These are phyloP conservation scores for Rosalia funebris DNA, from an alignment of 2,888 invertebrate genomes.

Conservation along the genomic window DNA sequence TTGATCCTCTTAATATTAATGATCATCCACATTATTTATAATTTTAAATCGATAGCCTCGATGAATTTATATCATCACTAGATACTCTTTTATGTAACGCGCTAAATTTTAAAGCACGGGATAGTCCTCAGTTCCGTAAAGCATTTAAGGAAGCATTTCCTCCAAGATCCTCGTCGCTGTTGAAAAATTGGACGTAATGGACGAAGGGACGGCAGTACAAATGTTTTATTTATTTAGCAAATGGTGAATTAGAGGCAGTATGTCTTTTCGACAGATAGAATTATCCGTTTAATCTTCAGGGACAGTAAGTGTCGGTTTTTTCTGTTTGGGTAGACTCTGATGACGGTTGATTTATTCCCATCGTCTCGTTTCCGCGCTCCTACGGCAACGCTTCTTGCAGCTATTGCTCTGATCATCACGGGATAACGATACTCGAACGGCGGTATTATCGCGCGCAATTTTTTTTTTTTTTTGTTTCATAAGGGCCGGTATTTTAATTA, in stretches of 20 bases:
- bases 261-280: conserved; percentile 25
- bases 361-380: conserved; percentile 10
- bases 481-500: conserved; percentile 9
- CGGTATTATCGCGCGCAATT: not conserved
- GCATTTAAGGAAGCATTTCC: too few relatives aligned
- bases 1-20: too few relatives aligned
- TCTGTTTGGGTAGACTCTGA: not conserved
- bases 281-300: conserved; percentile 22
- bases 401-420: not conserved
- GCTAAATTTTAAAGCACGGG: too few relatives aligned
- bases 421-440: conserved; percentile 6
- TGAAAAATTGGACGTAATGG: conserved; percentile 22
- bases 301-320: conserved; percentile 19
- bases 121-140: too few relatives aligned
- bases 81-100: too few relatives aligned
- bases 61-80: too few relatives aligned
- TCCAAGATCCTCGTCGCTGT: too few relatives aligned
- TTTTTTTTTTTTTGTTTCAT: not conserved
- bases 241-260: conserved; percentile 23
- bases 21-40: too few relatives aligned
- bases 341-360: conserved; percentile 15
- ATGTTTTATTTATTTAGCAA: conserved; percentile 27
- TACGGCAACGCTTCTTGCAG: not conserved
- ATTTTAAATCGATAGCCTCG: too few relatives aligned
- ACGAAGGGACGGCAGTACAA: conserved; percentile 15